Evolutionary conservation across 2,113 vertebrate genomes (phyloP), one percentile per base, ranked within the genome.

Genomic region (Anarhynchus alexandrinus): DNA sequence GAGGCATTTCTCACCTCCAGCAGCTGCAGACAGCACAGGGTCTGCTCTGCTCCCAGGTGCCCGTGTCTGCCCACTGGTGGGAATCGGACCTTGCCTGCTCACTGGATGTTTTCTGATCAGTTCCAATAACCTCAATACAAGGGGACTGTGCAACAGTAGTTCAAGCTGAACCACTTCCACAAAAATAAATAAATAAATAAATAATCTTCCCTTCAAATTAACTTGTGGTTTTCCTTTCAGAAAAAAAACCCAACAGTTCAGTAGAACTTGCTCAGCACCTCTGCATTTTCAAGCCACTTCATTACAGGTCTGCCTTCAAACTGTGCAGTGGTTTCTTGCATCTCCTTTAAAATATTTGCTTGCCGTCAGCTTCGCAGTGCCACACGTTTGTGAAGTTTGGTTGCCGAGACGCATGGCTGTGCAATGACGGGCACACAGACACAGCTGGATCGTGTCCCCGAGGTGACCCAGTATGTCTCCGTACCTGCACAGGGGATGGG

Each of bases 401-500:
- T 26, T 26, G 57, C 34, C 3, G 12, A 54, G 65, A 30, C 13
- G 54, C 7, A 4, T 1, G 2, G 52, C 72, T 57, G 57, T 12
- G 52, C 79, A 40, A 5, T 10, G 51, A 51, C 34, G 65, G 32
- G 30, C 21, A 42, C 11, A 18, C 11, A 22, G 23, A 19, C 26
- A n/a, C 34, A 19, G 22, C 27, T 42, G 32, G 18, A 45, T 58
- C 4, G 0, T 10, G 38, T 34, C 36, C 42, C 27, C 1, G 0
- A 30, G 7, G 9, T 52, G 55, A 34, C 9, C 10, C 4, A 1
- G 29, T 11, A 1, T 36, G 15, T 26, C 42, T 30, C 8, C 1
- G 16, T 23, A n/a, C 38, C n/a, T 3, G 0, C 16, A 12, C 0
- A 40, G 18, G 12, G 8, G 21, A 4, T n/a, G 12, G 1, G 9